Evolutionary conservation across 2,113 vertebrate species (phyloP), one percentile per base, ranked within the genome.

Genomic region (Verasper variegatus): DNA sequence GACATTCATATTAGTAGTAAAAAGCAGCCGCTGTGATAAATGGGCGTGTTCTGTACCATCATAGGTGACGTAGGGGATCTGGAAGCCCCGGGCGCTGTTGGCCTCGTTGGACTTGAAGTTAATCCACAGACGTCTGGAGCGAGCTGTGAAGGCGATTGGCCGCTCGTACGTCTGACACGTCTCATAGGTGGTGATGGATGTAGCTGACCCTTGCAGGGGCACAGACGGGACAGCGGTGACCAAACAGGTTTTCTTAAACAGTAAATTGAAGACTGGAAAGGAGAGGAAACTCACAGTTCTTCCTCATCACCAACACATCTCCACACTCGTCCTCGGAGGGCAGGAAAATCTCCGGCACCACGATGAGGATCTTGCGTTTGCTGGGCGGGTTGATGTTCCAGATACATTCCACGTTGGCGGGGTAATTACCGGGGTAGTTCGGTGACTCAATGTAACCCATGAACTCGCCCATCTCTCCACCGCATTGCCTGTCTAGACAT

Each of bases 381-480:
- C 96, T 96, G 0, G 98, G 98, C 0, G 98, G 98, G 93, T 97
- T 99, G 95, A 99, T 99, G 92, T 97, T 99, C 98, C 98, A 99
- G 35, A 96, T 88, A n/a, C 98, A 99, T 83, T 99, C 97, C 55
- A 99, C 86, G 1, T 97, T 96, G 23, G 97, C 97, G 0, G 98
- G 98, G 85, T 99, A 99, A 88, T 99, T 98, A 59, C 98, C 98
- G 0, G 98, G 98, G 82, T 98, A 99, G 95, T 99, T 99, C 68
- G 98, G 98, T 42, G 98, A 99, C 94, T 99, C 98, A 20, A 99
- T 97, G 87, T 97, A 99, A 67, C 98, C 98, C 13, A 97, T 99
- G 91, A 96, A 98, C 79, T 98, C 98, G 0, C 98, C 97, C 88
- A 99, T 95, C 91, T 99, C 97, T 24, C 98, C 98, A 2, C 98